These are phyloP conservation scores for Centropristis striata DNA, from an alignment of 2,113 vertebrate genomes.

Conservation along the genomic window DNA sequence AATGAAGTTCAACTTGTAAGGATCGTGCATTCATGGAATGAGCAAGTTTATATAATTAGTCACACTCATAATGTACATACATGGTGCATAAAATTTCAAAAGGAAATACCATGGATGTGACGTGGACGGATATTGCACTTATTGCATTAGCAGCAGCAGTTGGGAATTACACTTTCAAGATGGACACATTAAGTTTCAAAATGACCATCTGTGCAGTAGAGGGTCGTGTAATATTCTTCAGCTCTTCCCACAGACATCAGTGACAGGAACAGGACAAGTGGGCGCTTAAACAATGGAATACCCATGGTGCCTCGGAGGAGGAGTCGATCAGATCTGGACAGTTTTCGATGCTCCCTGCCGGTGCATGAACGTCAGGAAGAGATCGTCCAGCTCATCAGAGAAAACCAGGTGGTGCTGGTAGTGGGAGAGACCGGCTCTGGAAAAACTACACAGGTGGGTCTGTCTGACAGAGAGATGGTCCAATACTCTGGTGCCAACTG, in stretches of 20 bases:
- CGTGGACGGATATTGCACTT: too few species aligned
- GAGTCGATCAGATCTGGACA: slow-evolving; percentile 90
- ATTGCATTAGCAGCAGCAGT: too few species aligned
- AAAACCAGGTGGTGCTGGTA: slow-evolving; percentile 92
- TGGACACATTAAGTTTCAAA: not conserved
- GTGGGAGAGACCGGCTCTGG: slow-evolving; percentile 97
- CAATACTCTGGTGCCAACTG: not conserved
- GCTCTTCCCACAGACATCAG: slow-evolving; percentile 71
- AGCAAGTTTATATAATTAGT: too few species aligned
- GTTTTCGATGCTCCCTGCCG: slow-evolving; percentile 90
- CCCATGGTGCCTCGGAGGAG: slow-evolving; percentile 91
- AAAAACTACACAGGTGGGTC: slow-evolving; percentile 95
- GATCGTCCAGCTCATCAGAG: slow-evolving; percentile 91
- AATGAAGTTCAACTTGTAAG: too few species aligned
- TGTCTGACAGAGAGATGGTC: not conserved
- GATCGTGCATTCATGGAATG: too few species aligned
- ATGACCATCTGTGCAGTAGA: not conserved
- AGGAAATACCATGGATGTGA: too few species aligned
- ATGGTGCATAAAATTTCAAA: too few species aligned
- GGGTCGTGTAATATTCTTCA: not conserved
- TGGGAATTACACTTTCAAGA: not conserved
- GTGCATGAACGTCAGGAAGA: slow-evolving; percentile 91
- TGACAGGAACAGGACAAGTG: slow-evolving; percentile 88
- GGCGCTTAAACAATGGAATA: slow-evolving; percentile 89
- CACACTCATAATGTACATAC: too few species aligned